Percentiles rank a stretch among this genome's conserved stretches.
Conservation (phyloP, 2,888 invertebrate genomes). For the Lithophane leautieri region DNA sequence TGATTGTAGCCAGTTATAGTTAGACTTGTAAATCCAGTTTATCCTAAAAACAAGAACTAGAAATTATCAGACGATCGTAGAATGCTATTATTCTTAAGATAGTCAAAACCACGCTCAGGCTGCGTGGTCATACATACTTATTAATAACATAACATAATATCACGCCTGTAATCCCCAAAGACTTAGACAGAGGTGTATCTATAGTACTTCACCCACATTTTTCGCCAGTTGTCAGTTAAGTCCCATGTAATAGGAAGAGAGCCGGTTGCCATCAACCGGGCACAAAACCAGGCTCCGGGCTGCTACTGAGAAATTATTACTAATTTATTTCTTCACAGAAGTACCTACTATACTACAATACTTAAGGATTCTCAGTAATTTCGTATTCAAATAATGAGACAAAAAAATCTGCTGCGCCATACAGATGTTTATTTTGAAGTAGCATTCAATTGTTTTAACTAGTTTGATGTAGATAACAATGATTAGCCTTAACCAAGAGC, state of each 20-base stretch:
- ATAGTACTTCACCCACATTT: neutral
- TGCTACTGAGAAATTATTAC: neutral
- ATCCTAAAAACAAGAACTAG: slow-evolving; percentile 12
- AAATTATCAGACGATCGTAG: neutral
- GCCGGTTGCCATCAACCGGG: neutral
- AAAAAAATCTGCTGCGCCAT: neutral
- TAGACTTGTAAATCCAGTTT: slow-evolving; percentile 14
- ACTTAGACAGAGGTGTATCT: neutral
- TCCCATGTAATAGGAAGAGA: neutral
- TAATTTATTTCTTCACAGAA: neutral
- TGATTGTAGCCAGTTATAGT: neutral
- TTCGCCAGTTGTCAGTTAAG: neutral
- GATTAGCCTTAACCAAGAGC: neutral
- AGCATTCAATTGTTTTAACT: slow-evolving; percentile 1
- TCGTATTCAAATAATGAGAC: neutral
- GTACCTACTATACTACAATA: too few species aligned
- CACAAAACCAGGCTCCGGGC: neutral
- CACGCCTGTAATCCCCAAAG: neutral
- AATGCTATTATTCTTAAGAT: slow-evolving; percentile 19
- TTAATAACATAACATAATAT: neutral
- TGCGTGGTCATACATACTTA: neutral
- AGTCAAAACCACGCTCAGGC: neutral
- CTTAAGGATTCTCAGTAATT: neutral
- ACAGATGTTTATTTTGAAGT: neutral
- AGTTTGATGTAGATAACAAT: neutral